phyloP scores from a whole-genome alignment of 1,140 invertebrate species.

The Centruroides vittatus region DNA sequence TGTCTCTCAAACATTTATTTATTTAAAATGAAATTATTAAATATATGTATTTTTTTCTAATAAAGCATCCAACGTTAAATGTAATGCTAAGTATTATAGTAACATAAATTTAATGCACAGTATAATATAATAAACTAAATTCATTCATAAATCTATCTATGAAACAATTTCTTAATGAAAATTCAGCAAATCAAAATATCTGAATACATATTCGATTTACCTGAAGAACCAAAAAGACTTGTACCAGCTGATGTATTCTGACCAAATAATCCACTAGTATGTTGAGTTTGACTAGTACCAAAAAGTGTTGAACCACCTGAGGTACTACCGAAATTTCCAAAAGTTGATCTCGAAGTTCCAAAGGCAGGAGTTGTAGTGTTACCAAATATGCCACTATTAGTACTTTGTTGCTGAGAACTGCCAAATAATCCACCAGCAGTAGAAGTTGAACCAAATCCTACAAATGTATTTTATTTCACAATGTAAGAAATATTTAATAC shows the following conservation, averaged over 20 bases:
- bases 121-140: too few relatives aligned
- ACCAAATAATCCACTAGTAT: constrained; percentile 14
- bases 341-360: constrained; percentile 17
- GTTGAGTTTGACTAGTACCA: constrained; percentile 40
- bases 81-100: too few relatives aligned
- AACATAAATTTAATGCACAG: too few relatives aligned
- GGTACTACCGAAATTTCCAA: constrained; percentile 12
- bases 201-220: neutral
- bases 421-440: constrained; percentile 22
- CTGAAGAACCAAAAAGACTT: constrained; percentile 11
- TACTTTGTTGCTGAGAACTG: constrained; percentile 10
- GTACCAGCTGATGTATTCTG: constrained; percentile 12
- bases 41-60: too few relatives aligned
- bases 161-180: too few relatives aligned
- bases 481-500: neutral
- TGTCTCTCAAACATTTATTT: too few relatives aligned
- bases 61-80: too few relatives aligned
- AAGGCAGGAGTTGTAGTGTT: constrained; percentile 14
- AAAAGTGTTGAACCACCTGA: constrained; percentile 1
- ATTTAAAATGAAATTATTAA: too few relatives aligned
- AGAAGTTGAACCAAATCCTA: constrained; percentile 13
- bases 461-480: neutral
- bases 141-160: too few relatives aligned
- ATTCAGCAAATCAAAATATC: too few relatives aligned
- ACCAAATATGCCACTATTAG: constrained; percentile 15